Percentiles rank a stretch among this genome's conserved stretches.
Conservation (phyloP, 2,888 invertebrate species). For the Buathra laborator region DNA sequence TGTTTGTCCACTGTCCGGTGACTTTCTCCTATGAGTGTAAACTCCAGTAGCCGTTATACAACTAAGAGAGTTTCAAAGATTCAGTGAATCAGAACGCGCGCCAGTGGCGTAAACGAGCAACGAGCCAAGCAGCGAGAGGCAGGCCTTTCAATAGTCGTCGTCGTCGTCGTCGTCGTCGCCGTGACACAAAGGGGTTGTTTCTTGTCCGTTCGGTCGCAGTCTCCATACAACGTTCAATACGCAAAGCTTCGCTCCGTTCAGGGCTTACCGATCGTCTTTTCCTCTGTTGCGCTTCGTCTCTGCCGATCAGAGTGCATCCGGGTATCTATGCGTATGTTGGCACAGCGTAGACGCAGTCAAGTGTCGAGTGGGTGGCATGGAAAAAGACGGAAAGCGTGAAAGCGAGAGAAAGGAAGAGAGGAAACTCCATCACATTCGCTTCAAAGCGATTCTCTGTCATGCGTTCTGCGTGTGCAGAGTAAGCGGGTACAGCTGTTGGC, state of each 20-base stretch:
- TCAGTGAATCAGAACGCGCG: constrained; percentile 75
- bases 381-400: constrained; percentile 80
- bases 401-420: constrained; percentile 46
- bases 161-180: constrained; percentile 45
- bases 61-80: constrained; percentile 68
- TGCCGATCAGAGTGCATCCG: neutral
- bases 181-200: constrained; percentile 56
- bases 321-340: constrained; percentile 13
- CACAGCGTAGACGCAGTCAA: constrained; percentile 55
- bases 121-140: constrained; percentile 46
- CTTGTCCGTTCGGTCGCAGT: constrained; percentile 52
- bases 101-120: constrained; percentile 51
- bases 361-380: constrained; percentile 22
- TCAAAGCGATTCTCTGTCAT: constrained; percentile 62
- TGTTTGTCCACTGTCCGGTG: constrained; percentile 72
- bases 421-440: constrained; percentile 55
- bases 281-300: constrained; percentile 35
- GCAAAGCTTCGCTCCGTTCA: constrained; percentile 49
- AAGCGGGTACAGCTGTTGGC: constrained; percentile 14
- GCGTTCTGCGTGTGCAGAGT: constrained; percentile 23
- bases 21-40: constrained; percentile 63
- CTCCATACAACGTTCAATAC: constrained; percentile 39
- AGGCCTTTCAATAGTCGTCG: constrained; percentile 33
- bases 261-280: constrained; percentile 35
- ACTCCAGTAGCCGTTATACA: constrained; percentile 40